Percentiles rank a stretch among this genome's conserved stretches.
phyloP scores from a whole-genome alignment of 64 coral and sea anemone genomes.

The Pachyseris speciosa region DNA sequence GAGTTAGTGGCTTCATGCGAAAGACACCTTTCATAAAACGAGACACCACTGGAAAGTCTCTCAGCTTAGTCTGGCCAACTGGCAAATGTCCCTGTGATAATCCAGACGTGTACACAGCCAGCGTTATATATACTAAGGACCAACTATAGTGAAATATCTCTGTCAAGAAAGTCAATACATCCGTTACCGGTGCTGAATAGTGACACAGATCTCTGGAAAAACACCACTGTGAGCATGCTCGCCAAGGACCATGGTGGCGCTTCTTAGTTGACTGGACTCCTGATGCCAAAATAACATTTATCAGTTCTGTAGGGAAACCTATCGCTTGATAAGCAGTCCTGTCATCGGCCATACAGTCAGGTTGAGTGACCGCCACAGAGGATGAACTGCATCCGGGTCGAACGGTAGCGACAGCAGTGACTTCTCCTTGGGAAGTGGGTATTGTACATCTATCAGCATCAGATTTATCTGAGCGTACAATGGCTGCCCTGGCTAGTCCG shows the following conservation, averaged over 20 bases:
- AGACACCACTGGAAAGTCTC: constrained; percentile 32
- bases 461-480: constrained; percentile 25
- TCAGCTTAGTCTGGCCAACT: background rate
- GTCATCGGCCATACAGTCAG: constrained; percentile 21
- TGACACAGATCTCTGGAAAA: constrained; percentile 13
- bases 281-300: constrained; percentile 19
- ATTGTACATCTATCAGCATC: constrained; percentile 46
- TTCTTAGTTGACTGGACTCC: constrained; percentile 35
- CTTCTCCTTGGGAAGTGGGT: constrained; percentile 28
- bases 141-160: background rate
- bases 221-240: constrained; percentile 46
- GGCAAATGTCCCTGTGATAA: constrained; percentile 28
- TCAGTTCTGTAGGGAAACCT: constrained; percentile 19
- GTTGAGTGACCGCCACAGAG: constrained; percentile 1
- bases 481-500: constrained; percentile 26
- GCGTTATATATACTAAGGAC: constrained; percentile 28
- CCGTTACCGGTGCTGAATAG: constrained; percentile 35
- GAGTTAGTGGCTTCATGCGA: constrained; percentile 21
- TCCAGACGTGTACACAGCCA: constrained; percentile 46
- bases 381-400: constrained; percentile 30
- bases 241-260: constrained; percentile 24
- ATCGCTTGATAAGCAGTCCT: background rate
- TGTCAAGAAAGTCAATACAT: constrained; percentile 36
- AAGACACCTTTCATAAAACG: too few relatives aligned
- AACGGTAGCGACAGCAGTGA: background rate